Conservation (phyloP, 1,140 invertebrate species). For the Dendrolimus punctatus region DNA sequence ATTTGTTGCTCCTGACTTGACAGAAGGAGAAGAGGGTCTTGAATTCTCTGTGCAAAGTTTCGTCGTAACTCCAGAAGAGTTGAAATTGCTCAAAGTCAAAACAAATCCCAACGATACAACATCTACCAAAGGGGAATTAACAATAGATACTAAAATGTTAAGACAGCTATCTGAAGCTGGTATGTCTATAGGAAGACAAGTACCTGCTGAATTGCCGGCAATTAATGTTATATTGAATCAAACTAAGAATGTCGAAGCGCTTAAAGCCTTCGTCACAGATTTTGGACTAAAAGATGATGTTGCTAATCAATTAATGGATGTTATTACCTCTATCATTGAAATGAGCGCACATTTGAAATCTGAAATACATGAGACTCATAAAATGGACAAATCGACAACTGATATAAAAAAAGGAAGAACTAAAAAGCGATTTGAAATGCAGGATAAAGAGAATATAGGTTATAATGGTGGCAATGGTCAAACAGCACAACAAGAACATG, state of each 20-base stretch:
- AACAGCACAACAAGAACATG: conserved; percentile 54
- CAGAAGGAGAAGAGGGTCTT: conserved; percentile 76
- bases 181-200: conserved; percentile 79
- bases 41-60: conserved; percentile 85
- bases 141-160: conserved; percentile 79
- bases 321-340: conserved; percentile 67
- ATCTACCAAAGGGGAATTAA: conserved; percentile 73
- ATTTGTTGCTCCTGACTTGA: conserved; percentile 80
- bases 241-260: conserved; percentile 64
- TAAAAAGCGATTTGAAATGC: conserved; percentile 33
- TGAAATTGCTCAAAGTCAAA: conserved; percentile 75
- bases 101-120: conserved; percentile 71
- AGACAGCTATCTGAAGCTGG: conserved; percentile 80
- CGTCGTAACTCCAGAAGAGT: conserved; percentile 80
- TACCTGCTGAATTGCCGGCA: conserved; percentile 74
- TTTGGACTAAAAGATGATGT: conserved; percentile 69
- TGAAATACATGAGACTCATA: conserved; percentile 43
- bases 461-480: conserved; percentile 29
- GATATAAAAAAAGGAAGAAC: conserved; percentile 36
- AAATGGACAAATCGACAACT: conserved; percentile 22
- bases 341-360: conserved; percentile 66
- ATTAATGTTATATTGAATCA: conserved; percentile 76
- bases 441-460: conserved; percentile 17
- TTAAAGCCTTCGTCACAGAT: conserved; percentile 68
- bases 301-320: conserved; percentile 68